Evolutionary conservation across 2,797 vertebrate species (phyloP), one percentile per base, ranked within the genome.

Genomic region (Hyperoplus immaculatus): DNA sequence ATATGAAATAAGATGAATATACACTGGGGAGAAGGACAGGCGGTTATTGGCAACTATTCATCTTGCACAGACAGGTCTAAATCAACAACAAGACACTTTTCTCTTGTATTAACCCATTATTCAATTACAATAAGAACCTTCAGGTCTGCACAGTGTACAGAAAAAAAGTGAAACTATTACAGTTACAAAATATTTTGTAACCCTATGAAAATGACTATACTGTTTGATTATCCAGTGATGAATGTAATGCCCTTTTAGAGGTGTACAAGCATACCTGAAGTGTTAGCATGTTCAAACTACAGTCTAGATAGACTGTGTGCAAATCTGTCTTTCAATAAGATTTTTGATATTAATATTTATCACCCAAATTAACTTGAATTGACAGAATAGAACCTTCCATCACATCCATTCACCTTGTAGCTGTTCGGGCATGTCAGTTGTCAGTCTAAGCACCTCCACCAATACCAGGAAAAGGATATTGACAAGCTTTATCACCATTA

Each of bases 311-410:
- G 59, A 61, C 63, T 18, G 29, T 29, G 42, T 50, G 58, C 66
- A 82, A 89, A 79, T 71, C 45, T 77, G 54, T 70, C 82, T 86
- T 67, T 85, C 86, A 87, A 77, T 69, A 73, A 81, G n/a, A 61
- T 64, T 86, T 86, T 72, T 86, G 81, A 88, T 86, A 87, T 89
- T 90, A 90, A 90, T 86, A 86, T 87, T 80, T 83, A 71, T 29
- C 29, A 29, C 29, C 29, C 29, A 29, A 29, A 29, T 29, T 29
- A 29, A 29, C 29, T 29, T 29, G 29, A 29, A 29, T 29, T 29
- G 29, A 29, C 29, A 29, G 29, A 29, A 77, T 71, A 60, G 64
- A 71, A 70, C 43, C 21, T 65, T 45, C 18, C 57, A 69, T 83
- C 84, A 83, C 80, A 83, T 81, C 62, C 63, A 5, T 72, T 70